A percentile compares a stretch with the other conserved stretches of the same genome.
Evolutionary conservation across 2,797 vertebrate genomes (phyloP).

Genomic region (Hydrophis major): DNA sequence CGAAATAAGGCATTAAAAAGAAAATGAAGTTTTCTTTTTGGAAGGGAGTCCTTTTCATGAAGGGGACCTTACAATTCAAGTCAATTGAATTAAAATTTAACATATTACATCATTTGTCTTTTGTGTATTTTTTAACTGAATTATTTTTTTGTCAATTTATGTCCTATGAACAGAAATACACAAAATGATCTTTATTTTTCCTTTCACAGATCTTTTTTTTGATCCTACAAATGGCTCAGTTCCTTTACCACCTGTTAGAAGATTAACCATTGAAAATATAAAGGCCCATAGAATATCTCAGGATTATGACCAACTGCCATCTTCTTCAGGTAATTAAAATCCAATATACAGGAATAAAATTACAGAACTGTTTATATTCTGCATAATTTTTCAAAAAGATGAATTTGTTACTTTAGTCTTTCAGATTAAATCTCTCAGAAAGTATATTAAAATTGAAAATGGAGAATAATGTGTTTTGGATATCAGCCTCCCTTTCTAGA

Average conservation of each 20-base stretch:
- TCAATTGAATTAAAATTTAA: not conserved
- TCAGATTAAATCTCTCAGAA: not conserved
- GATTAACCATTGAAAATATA: slow-evolving; percentile 77
- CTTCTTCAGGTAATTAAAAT: slow-evolving; percentile 69
- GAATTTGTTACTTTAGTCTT: not conserved
- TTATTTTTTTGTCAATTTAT: not conserved
- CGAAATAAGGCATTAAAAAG: not conserved
- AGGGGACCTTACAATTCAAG: too few species aligned
- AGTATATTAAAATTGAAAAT: not conserved
- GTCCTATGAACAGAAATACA: not conserved
- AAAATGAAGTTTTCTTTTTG: not conserved
- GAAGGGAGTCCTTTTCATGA: not conserved
- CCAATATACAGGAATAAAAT: not conserved
- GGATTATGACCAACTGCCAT: slow-evolving; percentile 83
- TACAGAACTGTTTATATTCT: not conserved
- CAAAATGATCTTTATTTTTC: slow-evolving; percentile 20
- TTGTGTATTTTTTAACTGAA: not conserved
- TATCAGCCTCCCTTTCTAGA: not conserved
- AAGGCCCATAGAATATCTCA: slow-evolving; percentile 80
- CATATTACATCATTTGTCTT: not conserved
- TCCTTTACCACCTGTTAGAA: slow-evolving; percentile 84
- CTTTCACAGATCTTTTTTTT: slow-evolving; percentile 80
- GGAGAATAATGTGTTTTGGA: not conserved
- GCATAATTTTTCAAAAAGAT: not conserved
- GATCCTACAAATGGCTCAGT: slow-evolving; percentile 76